Evolutionary conservation across 2,113 vertebrate species (phyloP).

Genomic region (Apodemus speciosus): DNA sequence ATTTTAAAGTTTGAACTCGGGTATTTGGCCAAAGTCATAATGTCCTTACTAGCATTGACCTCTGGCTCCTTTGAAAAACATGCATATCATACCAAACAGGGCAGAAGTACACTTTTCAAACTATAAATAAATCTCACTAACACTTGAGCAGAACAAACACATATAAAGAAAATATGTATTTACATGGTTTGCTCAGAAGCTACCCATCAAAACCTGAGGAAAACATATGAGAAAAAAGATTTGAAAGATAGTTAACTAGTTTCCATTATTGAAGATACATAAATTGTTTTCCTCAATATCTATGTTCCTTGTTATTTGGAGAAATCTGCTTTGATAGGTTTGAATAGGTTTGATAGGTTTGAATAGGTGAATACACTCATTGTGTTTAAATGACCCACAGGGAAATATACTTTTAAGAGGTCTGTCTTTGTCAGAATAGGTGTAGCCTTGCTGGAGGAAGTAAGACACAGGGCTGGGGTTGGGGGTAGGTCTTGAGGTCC

Average conservation of each 20-base stretch:
- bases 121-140: slow-evolving; percentile 18
- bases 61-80: background rate
- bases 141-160: slow-evolving; percentile 4
- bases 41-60: background rate
- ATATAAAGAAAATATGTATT: background rate
- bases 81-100: background rate
- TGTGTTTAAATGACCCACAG: too few relatives aligned
- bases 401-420: too few relatives aligned
- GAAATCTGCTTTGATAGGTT: background rate
- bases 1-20: background rate
- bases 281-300: slow-evolving; percentile 1
- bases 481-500: too few relatives aligned
- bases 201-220: background rate
- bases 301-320: background rate
- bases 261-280: background rate
- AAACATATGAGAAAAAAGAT: slow-evolving; percentile 36
- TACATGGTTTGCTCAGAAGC: background rate
- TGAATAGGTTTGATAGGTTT: too few relatives aligned
- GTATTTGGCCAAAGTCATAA: background rate
- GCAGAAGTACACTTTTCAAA: background rate
- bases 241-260: background rate
- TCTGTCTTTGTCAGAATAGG: too few relatives aligned
- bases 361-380: too few relatives aligned
- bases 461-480: too few relatives aligned
- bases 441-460: too few relatives aligned